Percentiles rank a stretch among this genome's conserved stretches.
Conservation (phyloP, 2,113 vertebrate genomes). For the Theristicus caerulescens region DNA sequence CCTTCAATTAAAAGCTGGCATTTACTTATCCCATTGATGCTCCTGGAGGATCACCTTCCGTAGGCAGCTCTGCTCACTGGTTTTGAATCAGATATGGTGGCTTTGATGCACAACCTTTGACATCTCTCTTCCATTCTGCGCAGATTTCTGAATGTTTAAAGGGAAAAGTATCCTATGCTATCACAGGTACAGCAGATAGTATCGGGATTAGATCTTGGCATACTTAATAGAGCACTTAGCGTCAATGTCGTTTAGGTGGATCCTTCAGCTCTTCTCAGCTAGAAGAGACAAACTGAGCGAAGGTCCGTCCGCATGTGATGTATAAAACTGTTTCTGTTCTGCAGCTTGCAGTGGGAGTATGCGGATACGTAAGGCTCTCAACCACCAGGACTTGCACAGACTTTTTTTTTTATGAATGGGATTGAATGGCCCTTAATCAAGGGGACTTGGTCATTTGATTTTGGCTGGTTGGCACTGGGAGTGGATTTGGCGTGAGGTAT, state of each 20-base stretch:
- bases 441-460: neutral
- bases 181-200: neutral
- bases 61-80: neutral
- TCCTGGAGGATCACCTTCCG: neutral
- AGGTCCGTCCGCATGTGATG: neutral
- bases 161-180: neutral
- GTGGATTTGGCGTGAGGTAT: neutral
- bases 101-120: neutral
- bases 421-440: neutral
- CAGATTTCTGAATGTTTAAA: neutral
- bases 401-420: neutral
- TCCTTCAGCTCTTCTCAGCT: neutral
- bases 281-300: neutral
- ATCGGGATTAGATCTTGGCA: neutral
- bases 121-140: neutral
- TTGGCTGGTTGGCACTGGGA: neutral
- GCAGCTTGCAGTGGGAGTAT: neutral
- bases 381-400: neutral
- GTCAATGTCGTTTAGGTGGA: neutral
- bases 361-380: neutral
- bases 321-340: neutral
- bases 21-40: neutral
- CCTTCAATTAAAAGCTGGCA: neutral
- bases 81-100: neutral
- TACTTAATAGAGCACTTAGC: neutral